Evolutionary conservation across 2,113 vertebrate genomes (phyloP).

Genomic region (Calidris pugnax): DNA sequence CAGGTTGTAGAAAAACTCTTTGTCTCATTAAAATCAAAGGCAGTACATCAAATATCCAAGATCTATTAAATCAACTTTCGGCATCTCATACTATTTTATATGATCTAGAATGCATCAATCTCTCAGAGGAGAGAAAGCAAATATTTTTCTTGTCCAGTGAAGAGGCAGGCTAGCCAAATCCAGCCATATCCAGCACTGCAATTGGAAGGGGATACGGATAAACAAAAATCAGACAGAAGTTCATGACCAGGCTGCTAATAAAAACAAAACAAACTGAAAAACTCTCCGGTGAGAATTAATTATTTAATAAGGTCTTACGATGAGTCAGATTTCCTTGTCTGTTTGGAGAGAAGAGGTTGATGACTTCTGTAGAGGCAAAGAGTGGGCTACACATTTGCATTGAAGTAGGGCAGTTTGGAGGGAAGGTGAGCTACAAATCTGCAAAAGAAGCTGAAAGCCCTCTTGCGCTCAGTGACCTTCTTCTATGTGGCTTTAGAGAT

Average conservation of each 20-base stretch:
- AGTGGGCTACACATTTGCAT: neutral
- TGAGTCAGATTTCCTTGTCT: neutral
- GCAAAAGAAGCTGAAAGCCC: neutral
- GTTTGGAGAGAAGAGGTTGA: neutral
- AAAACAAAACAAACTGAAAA: neutral
- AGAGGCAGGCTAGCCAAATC: neutral
- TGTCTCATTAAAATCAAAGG: neutral
- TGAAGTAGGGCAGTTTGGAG: neutral
- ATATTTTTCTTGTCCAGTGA: neutral
- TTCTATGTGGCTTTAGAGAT: neutral
- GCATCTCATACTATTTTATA: neutral
- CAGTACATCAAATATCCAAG: neutral
- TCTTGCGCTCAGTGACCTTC: neutral
- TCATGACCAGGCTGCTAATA: neutral
- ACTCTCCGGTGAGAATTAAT: neutral
- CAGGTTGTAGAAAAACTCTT: neutral
- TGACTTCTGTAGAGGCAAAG: neutral
- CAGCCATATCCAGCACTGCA: neutral
- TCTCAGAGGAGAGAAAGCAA: neutral
- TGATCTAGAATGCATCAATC: neutral
- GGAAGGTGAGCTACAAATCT: neutral
- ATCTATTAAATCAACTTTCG: neutral
- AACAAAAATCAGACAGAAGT: neutral
- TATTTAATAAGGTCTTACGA: neutral
- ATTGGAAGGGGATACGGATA: neutral